A percentile compares a stretch with the other conserved stretches of the same genome.
phyloP scores from a whole-genome alignment of 1,140 invertebrate species.

The Pseudomyrmex concolor region DNA sequence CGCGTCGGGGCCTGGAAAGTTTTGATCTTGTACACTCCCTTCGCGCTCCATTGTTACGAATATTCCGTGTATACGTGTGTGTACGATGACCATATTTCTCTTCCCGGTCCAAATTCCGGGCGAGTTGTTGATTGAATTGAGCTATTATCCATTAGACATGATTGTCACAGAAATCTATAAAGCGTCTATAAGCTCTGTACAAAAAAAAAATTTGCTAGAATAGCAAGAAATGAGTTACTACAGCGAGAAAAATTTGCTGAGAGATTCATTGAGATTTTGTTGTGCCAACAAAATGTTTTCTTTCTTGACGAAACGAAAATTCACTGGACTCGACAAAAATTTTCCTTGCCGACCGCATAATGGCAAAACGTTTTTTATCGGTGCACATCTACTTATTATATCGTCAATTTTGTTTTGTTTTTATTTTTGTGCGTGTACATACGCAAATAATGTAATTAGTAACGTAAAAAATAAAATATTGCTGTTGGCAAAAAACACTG shows the following conservation, averaged over 20 bases:
- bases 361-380: too few relatives aligned
- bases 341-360: too few relatives aligned
- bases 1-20: constrained; percentile 65
- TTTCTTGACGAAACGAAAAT: too few relatives aligned
- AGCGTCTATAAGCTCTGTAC: background rate
- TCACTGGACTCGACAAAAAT: too few relatives aligned
- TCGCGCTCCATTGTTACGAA: constrained; percentile 54
- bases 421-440: background rate
- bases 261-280: too few relatives aligned
- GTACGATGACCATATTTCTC: constrained; percentile 50
- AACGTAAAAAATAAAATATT: too few relatives aligned
- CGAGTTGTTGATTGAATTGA: constrained; percentile 34
- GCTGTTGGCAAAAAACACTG: too few relatives aligned
- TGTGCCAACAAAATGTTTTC: too few relatives aligned
- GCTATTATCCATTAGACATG: constrained; percentile 12
- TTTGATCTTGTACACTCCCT: constrained; percentile 62
- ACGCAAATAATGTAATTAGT: too few relatives aligned
- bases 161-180: constrained; percentile 17
- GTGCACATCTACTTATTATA: too few relatives aligned
- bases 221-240: background rate
- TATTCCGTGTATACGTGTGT: constrained; percentile 61
- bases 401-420: background rate
- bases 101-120: constrained; percentile 14
- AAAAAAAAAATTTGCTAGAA: background rate
- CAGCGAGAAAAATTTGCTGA: too few relatives aligned